Evolutionary conservation across 2,797 vertebrate species (phyloP), one percentile per base, ranked within the genome.

Genomic region (Otolemur crassicaudatus): DNA sequence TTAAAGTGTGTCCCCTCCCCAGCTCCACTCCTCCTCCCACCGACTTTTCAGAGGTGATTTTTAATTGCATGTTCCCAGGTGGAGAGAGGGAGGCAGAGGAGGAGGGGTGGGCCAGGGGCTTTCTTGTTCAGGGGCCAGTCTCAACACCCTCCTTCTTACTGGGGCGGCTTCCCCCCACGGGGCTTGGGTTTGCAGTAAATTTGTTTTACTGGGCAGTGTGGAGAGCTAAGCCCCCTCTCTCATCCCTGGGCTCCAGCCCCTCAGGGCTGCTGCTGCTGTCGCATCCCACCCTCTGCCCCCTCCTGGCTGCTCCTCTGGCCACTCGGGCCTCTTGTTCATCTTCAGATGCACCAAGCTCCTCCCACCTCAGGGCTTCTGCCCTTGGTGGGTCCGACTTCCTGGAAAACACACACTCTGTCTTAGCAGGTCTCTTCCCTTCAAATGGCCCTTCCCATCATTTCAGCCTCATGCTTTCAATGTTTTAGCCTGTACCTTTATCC

Each of bases 41-140:
- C 0, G 77, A 76, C 87, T 95, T 97, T 43, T 69, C 93, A 84
- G 70, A 96, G 93, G 67, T 87, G 97, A 76, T 49, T 92, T 92
- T 92, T 94, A 83, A 86, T 91, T 88, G 81, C 70, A 0, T 91
- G 91, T 91, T 87, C 87, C 73, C 91, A 61, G 92, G 92, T 53
- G 88, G 83, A 89, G 84, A 81, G 70, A 88, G 46, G 40, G 82
- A 49, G 77, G 6, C 40, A 67, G 40, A 79, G 3, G 91, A 91
- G 34, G 61, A 25, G 17, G 67, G 3, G 70, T 25, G 43, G 23
- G 83, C 63, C 1, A 27, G 34, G 93, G 76, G 89, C 34, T 60
- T 72, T 27, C 40, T 53, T 8, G 7, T 22, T 23, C 8, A 3
- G 53, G 0, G n/a, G 58, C 40, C 53, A 20, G 61, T 46, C 25